Evolutionary conservation across 53 echinoderm and acorn worm genomes (phyloP).

Genomic region (Paracentrotus lividus): DNA sequence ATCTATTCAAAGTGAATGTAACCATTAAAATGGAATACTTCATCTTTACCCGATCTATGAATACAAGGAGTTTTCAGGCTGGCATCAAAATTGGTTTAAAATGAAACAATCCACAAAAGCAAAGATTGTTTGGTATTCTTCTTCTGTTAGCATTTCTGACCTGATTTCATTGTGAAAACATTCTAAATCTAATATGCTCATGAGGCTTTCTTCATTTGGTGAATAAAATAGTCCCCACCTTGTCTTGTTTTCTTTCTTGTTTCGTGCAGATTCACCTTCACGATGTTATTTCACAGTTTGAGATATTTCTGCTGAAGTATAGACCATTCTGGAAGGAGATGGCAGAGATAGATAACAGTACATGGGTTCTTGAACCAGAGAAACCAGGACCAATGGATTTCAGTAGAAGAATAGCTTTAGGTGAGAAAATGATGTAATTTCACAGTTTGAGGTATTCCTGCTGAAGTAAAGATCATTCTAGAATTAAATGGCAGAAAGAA

Average conservation of each 20-base stretch:
- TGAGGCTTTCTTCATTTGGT: not conserved
- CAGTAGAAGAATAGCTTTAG: constrained; percentile 85
- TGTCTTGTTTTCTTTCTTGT: not conserved
- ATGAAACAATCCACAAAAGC: too few relatives aligned
- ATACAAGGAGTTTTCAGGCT: too few relatives aligned
- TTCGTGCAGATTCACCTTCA: constrained; percentile 63
- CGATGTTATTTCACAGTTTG: constrained; percentile 86
- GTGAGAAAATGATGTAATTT: constrained; percentile 40
- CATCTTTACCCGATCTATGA: too few relatives aligned
- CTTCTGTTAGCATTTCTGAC: too few relatives aligned
- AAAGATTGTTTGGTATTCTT: too few relatives aligned
- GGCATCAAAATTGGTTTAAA: too few relatives aligned
- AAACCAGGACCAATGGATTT: constrained; percentile 80
- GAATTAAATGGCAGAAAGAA: too few relatives aligned
- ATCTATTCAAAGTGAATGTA: not conserved
- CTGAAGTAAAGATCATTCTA: too few relatives aligned
- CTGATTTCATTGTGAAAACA: too few relatives aligned
- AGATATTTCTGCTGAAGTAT: constrained; percentile 74
- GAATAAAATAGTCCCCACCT: not conserved
- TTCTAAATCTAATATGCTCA: too few relatives aligned
- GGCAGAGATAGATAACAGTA: constrained; percentile 88
- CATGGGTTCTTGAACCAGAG: constrained; percentile 95
- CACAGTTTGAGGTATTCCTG: not conserved
- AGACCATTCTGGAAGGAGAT: constrained; percentile 86
- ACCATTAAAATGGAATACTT: not conserved